A percentile compares a stretch with the other conserved stretches of the same genome.
phyloP scores from a whole-genome alignment of 2,888 invertebrate genomes.

The Chloroclystis v-ata region DNA sequence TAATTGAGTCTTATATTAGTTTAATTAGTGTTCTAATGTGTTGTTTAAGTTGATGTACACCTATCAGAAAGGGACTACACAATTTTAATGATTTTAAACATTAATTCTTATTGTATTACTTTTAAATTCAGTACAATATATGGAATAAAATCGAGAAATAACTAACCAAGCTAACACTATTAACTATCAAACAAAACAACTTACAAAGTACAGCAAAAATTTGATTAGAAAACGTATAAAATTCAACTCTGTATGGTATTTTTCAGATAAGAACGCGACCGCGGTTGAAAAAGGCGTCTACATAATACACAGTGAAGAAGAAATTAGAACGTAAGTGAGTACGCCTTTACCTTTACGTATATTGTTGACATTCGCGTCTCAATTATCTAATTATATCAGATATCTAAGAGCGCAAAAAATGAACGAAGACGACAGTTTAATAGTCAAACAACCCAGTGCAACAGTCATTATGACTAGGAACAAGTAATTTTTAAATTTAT shows the following conservation, averaged over 20 bases:
- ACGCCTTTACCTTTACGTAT: conserved; percentile 19
- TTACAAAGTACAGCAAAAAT: background rate
- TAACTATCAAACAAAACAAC: background rate
- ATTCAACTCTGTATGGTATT: conserved; percentile 28
- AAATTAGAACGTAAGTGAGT: conserved; percentile 62
- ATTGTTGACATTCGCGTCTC: conserved; percentile 20
- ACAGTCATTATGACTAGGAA: conserved; percentile 37
- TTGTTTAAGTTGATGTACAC: no score
- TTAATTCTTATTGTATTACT: no score
- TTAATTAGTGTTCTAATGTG: no score
- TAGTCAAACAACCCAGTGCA: conserved; percentile 38
- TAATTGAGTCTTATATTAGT: no score
- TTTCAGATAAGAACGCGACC: conserved; percentile 52
- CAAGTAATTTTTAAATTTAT: conserved; percentile 33
- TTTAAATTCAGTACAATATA: no score
- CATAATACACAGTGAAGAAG: conserved; percentile 41
- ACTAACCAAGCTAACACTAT: no score
- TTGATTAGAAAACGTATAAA: conserved; percentile 29
- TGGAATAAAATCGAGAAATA: no score
- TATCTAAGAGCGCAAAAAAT: conserved; percentile 44
- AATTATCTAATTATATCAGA: conserved; percentile 27
- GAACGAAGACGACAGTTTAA: conserved; percentile 57
- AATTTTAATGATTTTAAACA: no score
- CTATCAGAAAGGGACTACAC: no score
- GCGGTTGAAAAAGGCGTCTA: conserved; percentile 50